phyloP scores from a whole-genome alignment of 2,888 invertebrate genomes.

The Lysandra bellargus region DNA sequence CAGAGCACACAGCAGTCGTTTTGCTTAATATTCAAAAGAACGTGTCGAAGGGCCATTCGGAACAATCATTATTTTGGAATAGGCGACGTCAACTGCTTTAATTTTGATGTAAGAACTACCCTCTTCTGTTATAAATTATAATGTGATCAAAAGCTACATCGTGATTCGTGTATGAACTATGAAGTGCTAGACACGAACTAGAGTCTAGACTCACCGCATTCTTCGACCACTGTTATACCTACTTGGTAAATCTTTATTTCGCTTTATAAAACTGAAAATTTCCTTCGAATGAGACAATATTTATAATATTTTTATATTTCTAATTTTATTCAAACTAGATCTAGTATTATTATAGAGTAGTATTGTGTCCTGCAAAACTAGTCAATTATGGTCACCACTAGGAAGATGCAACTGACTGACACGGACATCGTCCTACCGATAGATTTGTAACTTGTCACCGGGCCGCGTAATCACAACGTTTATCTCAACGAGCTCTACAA shows the following conservation, averaged over 20 bases:
- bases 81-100: too few species aligned
- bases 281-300: too few species aligned
- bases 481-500: slow-evolving; percentile 22
- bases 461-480: slow-evolving; percentile 16
- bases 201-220: slow-evolving; percentile 47
- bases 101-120: not conserved
- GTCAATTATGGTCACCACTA: slow-evolving; percentile 45
- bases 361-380: not conserved
- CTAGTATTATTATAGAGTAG: slow-evolving; percentile 20
- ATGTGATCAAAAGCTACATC: not conserved
- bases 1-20: not conserved
- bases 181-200: slow-evolving; percentile 37
- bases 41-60: not conserved
- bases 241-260: not conserved
- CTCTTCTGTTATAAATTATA: too few species aligned
- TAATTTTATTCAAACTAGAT: too few species aligned
- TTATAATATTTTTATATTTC: too few species aligned
- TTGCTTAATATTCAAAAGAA: not conserved
- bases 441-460: slow-evolving; percentile 39
- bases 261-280: too few species aligned
- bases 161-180: not conserved
- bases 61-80: too few species aligned
- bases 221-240: slow-evolving; percentile 36
- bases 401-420: slow-evolving; percentile 50
- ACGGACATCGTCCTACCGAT: slow-evolving; percentile 54